Base-by-base conservation (phyloP, 2,113 vertebrate genomes). In the Notarius lentiginosus region DNA sequence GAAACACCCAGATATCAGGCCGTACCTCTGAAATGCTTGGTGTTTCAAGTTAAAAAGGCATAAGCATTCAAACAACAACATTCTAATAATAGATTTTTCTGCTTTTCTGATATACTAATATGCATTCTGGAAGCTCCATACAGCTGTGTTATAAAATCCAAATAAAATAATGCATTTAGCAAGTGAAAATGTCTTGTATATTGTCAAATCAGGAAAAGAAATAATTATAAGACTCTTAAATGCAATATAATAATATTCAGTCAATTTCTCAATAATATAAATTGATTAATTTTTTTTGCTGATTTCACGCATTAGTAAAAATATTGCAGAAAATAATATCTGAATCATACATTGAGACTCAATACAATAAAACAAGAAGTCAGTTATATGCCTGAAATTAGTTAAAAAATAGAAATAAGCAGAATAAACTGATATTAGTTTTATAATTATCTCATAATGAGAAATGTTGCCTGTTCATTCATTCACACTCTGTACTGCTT, bases 1-100 rank as follows among this genome's bases (percentile, higher is more conserved):
- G 41, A 66, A 66, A 82, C 1, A 1, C 49, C 56, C 11, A 30
- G 14, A 66, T 84, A 73, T 47, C 7, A 70, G 20, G 4, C 2
- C 55, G 73, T 60, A 75, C 53, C 34, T 73, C 5, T 58, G n/a
- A n/a, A 15, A 5, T 24, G 53, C 18, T 73, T 84, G 15, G 34
- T 65, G 20, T 53, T 30, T 66, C 2, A 10, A 34, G 4, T 41
- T 84, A 6, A 24, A 56, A 70, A 55, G n/a, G 53, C 27, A 34
- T 73, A 20, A 22, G 53, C 83, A 15, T 73, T 84, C 12, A 24
- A 84, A 73, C 12, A 72, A 73, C n/a, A 84, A 84, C 53, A 73
- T 72, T 84, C 51, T 65, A 66, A 66, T 72, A 72, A 14, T 72
- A 60, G 18, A 41, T 18, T 70, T 72, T 72, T 41, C 1, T 72